Evolutionary conservation across 1,140 invertebrate species (phyloP), one percentile per base, ranked within the genome.

Genomic region (Leptopilina clavipes): DNA sequence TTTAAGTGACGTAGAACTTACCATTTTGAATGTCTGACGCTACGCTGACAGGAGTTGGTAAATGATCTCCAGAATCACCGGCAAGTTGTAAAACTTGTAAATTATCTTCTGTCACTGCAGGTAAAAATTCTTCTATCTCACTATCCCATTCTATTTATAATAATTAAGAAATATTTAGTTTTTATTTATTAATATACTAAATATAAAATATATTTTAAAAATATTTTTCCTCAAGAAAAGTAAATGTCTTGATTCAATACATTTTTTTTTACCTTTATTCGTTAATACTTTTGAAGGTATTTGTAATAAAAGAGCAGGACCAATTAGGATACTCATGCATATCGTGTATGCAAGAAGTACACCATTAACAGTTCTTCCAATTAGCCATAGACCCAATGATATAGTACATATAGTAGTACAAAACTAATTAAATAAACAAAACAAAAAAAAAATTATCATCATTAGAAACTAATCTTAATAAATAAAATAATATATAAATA

Each of bases 41-140:
- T 52, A 79, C 74, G 73, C 81, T 87, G 12, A 83, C 81, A 44
- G 89, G 85, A 40, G 89, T 89, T 44, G 88, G 85, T 54, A 86
- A 90, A 48, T 86, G 85, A 83, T 91, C 88, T 31, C 89, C 86
- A 18, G 82, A 83, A 74, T 90, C 89, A 17, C 90, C 87, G 25
- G 88, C 88, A 75, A 86, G 84, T 59, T 86, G 86, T 77, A 90
- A 84, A 76, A 89, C 85, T 79, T 89, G 84, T 70, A 90, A 81
- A 86, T 86, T 90, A 54, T 90, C 88, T 71, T 90, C 89, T 1
- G 88, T 89, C 14, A 86, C 89, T 19, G 84, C 83, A 70, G 89
- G 89, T 84, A 90, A 83, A 86, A 91, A 91, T 77, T 91, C 89
- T 75, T 89, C 89, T 65, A 89, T 89, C 74, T 89, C 89, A 79